Evolutionary conservation across 2,113 vertebrate species (phyloP), one percentile per base, ranked within the genome.

Genomic region (Garra rufa): DNA sequence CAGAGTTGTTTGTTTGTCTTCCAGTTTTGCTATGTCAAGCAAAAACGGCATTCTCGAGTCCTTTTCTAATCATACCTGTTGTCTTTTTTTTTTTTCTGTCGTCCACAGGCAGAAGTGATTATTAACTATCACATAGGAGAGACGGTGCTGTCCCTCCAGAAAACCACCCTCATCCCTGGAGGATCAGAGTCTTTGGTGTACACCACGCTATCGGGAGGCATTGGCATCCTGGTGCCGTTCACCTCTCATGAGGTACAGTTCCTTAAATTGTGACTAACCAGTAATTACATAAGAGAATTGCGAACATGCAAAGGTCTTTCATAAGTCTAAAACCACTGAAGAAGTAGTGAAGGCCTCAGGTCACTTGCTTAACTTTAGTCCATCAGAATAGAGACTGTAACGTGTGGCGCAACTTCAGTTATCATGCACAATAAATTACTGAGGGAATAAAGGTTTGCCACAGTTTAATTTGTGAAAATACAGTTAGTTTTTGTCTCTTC

Each of bases 91-190:
- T 44, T 38, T 13, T 28, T 55, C 0, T 69, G n/a, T 75, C 0
- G n/a, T 10, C 80, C 8, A 0, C 92, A 99, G 98, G 98, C 98
- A 17, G 98, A 99, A 86, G 95, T 99, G 80, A 96, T 99, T 10
- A 94, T 99, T 90, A 99, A 99, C 90, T 99, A 99, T 57, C 98
- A 99, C 0, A 95, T 99, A 1, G 98, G 98, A 48, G 98, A 99
- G 91, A 98, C 98, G 0, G 95, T 99, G 61, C 93, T 99, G 21
- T 99, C 98, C 0, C 94, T 99, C 11, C 98, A 99, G 94, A 99
- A 99, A 93, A 99, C 98, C 76, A 99, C 98, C 0, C 94, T 99
- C 69, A 99, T 99, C 81, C 98, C 98, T 0, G 98, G 98, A 84
- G 98, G 98, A 26, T 99, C 98, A 0, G 98, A 99, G 84, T 99